Base-by-base conservation (phyloP, 2,797 vertebrate genomes). In the Heliangelus exortis region DNA sequence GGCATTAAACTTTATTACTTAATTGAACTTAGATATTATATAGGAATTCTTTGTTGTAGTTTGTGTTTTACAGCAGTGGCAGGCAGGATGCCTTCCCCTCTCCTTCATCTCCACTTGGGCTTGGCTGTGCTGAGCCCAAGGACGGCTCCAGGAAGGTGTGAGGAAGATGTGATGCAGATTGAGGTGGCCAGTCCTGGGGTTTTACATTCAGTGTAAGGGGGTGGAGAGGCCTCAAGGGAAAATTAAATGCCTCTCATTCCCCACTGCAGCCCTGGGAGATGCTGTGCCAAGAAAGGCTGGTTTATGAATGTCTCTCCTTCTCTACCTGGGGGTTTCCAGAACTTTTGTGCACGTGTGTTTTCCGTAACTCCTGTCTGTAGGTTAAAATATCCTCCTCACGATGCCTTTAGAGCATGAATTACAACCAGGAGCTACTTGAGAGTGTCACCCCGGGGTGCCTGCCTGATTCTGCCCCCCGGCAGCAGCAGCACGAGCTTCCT, bases 401-500 rank as follows among this genome's bases (percentile, higher is more conserved):
- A 63, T 66, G 55, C 72, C 55, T 84, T 87, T 15, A 34, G 73
- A 93, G 36, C 48, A 7, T 43, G 57, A 57, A 26, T 82, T 87
- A 73, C 31, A 78, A 67, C 57, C 45, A 67, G 53, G 69, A 87
- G 17, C 39, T 1, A 1, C 51, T 48, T 51, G 58, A 74, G 61
- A 50, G 47, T 7, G 31, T 72, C 82, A 47, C 87, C 22, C 69
- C 58, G 65, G 29, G 85, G 48, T 5, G 36, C 33, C 65, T 55
- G 71, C 67, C 68, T 12, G 4, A 1, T 47, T 47, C 63, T 72
- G 66, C 67, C 1, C 2, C 2, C 15, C 1, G 0, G 80, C 78
- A 91, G 58, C 66, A 76, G 47, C 88, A 84, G 47, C 6, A 2
- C 36, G 65, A 62, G 55, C 80, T 93, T 91, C 76, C 73, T 84